Conservation (phyloP, 2,888 invertebrate genomes). For the Chesias legatella region DNA sequence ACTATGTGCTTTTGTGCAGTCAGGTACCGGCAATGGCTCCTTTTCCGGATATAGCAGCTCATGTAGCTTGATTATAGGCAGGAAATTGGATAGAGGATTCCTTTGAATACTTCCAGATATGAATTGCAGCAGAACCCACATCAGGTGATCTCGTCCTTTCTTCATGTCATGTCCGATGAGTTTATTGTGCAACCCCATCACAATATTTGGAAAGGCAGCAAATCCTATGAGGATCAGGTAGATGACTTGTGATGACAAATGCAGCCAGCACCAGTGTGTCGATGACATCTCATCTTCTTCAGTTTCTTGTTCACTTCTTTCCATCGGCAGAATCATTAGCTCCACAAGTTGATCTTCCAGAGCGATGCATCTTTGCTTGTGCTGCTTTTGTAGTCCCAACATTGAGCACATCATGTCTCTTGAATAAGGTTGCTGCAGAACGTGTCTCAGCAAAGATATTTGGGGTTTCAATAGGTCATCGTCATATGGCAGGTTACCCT, state of each 20-base stretch:
- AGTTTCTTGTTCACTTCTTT: slow-evolving; percentile 87
- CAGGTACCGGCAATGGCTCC: slow-evolving; percentile 93
- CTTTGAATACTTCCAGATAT: slow-evolving; percentile 98
- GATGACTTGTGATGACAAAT: slow-evolving; percentile 95
- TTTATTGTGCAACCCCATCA: slow-evolving; percentile 92
- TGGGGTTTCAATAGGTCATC: slow-evolving; percentile 93
- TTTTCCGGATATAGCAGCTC: slow-evolving; percentile 96
- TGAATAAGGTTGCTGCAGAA: slow-evolving; percentile 96
- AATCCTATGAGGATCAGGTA: slow-evolving; percentile 97
- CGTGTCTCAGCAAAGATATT: slow-evolving; percentile 91
- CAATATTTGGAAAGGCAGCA: slow-evolving; percentile 95
- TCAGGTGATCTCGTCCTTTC: slow-evolving; percentile 97
- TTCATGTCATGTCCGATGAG: slow-evolving; percentile 88
- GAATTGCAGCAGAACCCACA: slow-evolving; percentile 99
- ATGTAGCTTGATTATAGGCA: slow-evolving; percentile 94
- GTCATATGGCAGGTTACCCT: slow-evolving; percentile 91
- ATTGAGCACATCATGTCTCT: slow-evolving; percentile 97
- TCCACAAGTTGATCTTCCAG: slow-evolving; percentile 96
- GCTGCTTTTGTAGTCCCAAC: slow-evolving; percentile 95
- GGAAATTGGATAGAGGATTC: slow-evolving; percentile 92
- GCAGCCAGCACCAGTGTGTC: slow-evolving; percentile 94
- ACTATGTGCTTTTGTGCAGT: slow-evolving; percentile 91
- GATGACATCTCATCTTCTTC: slow-evolving; percentile 82
- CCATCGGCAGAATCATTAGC: slow-evolving; percentile 94
- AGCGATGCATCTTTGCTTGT: slow-evolving; percentile 92